phyloP scores from a whole-genome alignment of 2,888 invertebrate genomes.

The Parnassius mnemosyne region DNA sequence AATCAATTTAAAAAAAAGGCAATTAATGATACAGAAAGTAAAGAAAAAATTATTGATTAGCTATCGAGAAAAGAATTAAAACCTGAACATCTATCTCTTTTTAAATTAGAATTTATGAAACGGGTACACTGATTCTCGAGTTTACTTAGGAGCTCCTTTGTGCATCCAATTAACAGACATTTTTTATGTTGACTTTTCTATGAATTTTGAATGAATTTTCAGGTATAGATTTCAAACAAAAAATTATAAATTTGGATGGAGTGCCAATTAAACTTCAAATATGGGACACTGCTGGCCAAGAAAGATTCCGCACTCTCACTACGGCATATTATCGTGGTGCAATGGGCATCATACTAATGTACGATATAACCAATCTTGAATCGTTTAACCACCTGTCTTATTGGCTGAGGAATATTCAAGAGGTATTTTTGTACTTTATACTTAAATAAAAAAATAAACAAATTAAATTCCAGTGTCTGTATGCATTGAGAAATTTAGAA shows the following conservation, averaged over 20 bases:
- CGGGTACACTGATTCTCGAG: no score
- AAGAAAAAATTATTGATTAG: no score
- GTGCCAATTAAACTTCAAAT: conserved; percentile 91
- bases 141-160: no score
- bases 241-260: conserved; percentile 92
- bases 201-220: conserved; percentile 41
- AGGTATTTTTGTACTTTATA: conserved; percentile 72
- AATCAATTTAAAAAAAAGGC: no score
- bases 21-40: no score
- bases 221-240: conserved; percentile 95
- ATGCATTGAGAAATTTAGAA: no score
- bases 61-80: no score
- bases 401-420: conserved; percentile 94
- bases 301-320: conserved; percentile 88
- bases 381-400: conserved; percentile 95
- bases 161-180: no score
- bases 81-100: no score
- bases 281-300: conserved; percentile 94
- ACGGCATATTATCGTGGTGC: conserved; percentile 94
- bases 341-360: conserved; percentile 95
- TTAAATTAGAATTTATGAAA: no score
- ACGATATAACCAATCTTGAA: conserved; percentile 93
- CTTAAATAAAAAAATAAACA: no score
- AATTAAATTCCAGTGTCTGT: no score
- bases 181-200: not conserved